These are phyloP conservation scores for Paracanthobrama guichenoti DNA, from an alignment of 2,113 vertebrate species.

Conservation along the genomic window DNA sequence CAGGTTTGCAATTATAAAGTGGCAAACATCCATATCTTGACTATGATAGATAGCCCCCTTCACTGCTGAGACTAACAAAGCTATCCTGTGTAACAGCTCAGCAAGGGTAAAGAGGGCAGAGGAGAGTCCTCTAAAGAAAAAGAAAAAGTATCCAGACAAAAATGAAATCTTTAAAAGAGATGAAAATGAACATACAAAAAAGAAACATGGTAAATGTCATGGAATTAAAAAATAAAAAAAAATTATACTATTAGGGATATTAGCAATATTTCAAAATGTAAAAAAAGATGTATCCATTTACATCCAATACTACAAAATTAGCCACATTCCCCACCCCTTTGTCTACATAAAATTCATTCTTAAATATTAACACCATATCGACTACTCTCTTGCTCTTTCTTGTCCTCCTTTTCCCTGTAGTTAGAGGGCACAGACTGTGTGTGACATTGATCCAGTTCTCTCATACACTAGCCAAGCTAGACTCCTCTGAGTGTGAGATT, in stretches of 20 bases:
- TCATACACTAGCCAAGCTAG: slow-evolving; percentile 64
- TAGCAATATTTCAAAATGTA: background rate
- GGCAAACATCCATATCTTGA: slow-evolving; percentile 77
- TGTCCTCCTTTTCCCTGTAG: slow-evolving; percentile 44
- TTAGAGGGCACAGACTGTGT: slow-evolving; percentile 56
- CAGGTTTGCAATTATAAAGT: slow-evolving; percentile 75
- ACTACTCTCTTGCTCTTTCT: slow-evolving; percentile 51
- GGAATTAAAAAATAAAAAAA: background rate
- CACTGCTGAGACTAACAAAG: slow-evolving; percentile 70
- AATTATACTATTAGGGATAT: background rate
- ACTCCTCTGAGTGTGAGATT: slow-evolving; percentile 70
- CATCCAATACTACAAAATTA: background rate
- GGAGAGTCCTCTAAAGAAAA: slow-evolving; percentile 55
- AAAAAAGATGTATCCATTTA: background rate
- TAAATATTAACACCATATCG: slow-evolving; percentile 16
- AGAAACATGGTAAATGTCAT: background rate
- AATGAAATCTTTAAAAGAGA: background rate
- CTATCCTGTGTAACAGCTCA: slow-evolving; percentile 67
- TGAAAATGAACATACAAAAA: background rate
- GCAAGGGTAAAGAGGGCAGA: slow-evolving; percentile 65
- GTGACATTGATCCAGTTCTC: slow-evolving; percentile 64
- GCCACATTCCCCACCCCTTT: background rate
- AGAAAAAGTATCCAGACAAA: slow-evolving; percentile 52
- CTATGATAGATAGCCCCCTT: slow-evolving; percentile 73
- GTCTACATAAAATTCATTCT: slow-evolving; percentile 14